These are phyloP conservation scores for Ammodytes dubius DNA, from an alignment of 2,113 vertebrate species.

Conservation along the genomic window DNA sequence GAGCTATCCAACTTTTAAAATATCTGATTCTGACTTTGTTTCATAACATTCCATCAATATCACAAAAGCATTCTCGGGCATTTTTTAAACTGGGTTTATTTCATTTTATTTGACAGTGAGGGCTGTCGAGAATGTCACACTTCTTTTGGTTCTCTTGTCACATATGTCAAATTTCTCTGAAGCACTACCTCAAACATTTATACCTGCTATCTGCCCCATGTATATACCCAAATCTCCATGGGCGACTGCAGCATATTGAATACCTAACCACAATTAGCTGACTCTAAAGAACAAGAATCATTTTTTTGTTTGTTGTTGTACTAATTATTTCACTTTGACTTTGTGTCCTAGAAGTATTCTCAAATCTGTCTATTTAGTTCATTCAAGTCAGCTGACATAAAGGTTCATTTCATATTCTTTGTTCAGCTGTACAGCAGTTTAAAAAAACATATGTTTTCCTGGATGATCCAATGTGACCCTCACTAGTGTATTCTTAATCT, in stretches of 20 bases:
- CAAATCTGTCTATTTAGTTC: too few relatives aligned
- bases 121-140: slow-evolving; percentile 35
- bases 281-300: slow-evolving; percentile 20
- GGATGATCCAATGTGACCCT: too few relatives aligned
- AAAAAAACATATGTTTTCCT: too few relatives aligned
- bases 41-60: slow-evolving; percentile 47
- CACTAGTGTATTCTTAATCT: too few relatives aligned
- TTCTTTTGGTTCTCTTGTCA: slow-evolving; percentile 45
- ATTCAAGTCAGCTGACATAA: not conserved
- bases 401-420: not conserved
- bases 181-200: slow-evolving; percentile 49
- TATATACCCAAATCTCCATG: slow-evolving; percentile 18
- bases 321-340: not conserved
- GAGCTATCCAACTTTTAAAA: not conserved
- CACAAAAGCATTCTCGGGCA: slow-evolving; percentile 16
- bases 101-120: slow-evolving; percentile 22
- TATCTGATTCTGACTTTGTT: slow-evolving; percentile 33
- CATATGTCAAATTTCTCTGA: slow-evolving; percentile 37
- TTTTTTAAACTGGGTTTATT: slow-evolving; percentile 33
- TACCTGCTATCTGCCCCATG: slow-evolving; percentile 31
- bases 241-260: not conserved
- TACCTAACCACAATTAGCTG: slow-evolving; percentile 41
- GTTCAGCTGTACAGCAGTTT: not conserved
- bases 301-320: not conserved
- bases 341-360: not conserved